Conservation (phyloP, 2,797 vertebrate species). For the Chelidonichthys spinosus region DNA sequence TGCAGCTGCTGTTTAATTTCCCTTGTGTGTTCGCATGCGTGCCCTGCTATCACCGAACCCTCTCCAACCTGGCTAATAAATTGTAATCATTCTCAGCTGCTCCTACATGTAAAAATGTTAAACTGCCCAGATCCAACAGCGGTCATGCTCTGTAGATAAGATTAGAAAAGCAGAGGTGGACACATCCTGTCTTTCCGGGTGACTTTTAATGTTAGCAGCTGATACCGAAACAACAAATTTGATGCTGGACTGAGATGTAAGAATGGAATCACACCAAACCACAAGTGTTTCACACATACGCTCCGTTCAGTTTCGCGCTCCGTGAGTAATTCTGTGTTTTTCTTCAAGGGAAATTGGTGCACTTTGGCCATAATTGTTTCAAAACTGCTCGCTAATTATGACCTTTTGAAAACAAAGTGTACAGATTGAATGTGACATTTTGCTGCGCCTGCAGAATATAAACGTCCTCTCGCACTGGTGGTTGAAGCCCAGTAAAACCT, state of each 20-base stretch:
- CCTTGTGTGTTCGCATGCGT: constrained; percentile 32
- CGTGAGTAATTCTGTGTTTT: constrained; percentile 73
- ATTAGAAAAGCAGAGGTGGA: not conserved
- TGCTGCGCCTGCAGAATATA: constrained; percentile 73
- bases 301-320: constrained; percentile 47
- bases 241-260: constrained; percentile 44
- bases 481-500: constrained; percentile 65
- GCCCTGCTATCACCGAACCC: constrained; percentile 28
- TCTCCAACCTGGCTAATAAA: constrained; percentile 47
- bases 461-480: constrained; percentile 67
- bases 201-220: constrained; percentile 26
- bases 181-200: not conserved
- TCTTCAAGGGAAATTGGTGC: constrained; percentile 76
- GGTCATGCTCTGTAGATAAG: constrained; percentile 7
- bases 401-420: constrained; percentile 77
- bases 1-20: constrained; percentile 69
- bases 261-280: constrained; percentile 58
- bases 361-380: constrained; percentile 79
- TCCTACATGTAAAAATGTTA: constrained; percentile 46
- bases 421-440: constrained; percentile 77
- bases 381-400: constrained; percentile 80
- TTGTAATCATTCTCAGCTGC: constrained; percentile 64
- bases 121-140: constrained; percentile 34
- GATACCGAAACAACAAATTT: constrained; percentile 48
- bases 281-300: constrained; percentile 68